phyloP scores from a whole-genome alignment of 2,888 invertebrate species.

The Sarcophaga rosellei region DNA sequence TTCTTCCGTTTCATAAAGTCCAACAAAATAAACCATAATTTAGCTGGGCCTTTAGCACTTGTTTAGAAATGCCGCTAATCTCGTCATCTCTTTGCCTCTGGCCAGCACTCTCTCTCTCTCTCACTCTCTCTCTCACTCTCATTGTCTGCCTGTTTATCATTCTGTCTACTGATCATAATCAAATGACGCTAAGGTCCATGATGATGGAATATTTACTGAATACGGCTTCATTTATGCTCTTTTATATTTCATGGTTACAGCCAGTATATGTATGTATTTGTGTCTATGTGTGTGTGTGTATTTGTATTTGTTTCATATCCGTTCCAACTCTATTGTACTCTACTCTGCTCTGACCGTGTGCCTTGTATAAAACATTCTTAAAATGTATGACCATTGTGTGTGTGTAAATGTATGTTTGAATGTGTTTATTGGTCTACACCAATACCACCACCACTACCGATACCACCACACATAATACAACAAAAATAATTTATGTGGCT shows the following conservation, averaged over 20 bases:
- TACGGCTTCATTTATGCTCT: background rate
- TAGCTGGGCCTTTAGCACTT: background rate
- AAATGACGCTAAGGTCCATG: background rate
- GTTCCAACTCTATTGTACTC: background rate
- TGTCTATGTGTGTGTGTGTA: background rate
- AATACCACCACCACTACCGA: constrained; percentile 36
- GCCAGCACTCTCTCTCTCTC: background rate
- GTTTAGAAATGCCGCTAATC: background rate
- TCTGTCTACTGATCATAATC: background rate
- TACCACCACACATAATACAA: constrained; percentile 51
- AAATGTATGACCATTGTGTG: constrained; percentile 60
- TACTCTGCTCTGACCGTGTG: background rate
- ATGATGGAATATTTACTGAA: background rate
- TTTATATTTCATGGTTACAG: background rate
- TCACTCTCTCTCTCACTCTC: background rate
- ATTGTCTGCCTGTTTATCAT: background rate
- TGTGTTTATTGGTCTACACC: constrained; percentile 63
- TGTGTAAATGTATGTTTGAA: constrained; percentile 59
- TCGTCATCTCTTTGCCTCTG: background rate
- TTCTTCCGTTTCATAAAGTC: background rate
- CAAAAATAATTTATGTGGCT: constrained; percentile 70
- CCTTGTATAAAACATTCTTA: background rate
- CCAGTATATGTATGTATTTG: background rate
- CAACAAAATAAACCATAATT: background rate
- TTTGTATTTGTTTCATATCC: background rate